Evolutionary conservation across 1,140 invertebrate genomes (phyloP).

Genomic region (Portunus trituberculatus): DNA sequence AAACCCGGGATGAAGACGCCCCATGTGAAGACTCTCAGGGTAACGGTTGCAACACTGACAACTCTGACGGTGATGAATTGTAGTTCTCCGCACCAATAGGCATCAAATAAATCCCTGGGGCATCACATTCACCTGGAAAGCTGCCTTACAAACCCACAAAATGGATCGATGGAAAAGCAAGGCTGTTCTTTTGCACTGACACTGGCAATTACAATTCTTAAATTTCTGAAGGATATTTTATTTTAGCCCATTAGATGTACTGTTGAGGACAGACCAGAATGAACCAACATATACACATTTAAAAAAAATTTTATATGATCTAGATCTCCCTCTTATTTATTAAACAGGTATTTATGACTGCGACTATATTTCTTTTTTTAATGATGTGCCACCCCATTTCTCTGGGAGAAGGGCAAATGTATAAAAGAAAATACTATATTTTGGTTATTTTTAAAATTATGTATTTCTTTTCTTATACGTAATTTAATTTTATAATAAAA

Average conservation of each 20-base stretch:
- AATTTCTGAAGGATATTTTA: background rate
- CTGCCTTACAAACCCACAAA: conserved; percentile 33
- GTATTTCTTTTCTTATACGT: conserved; percentile 14
- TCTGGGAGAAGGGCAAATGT: too few relatives aligned
- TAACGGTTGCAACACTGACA: background rate
- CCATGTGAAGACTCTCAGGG: too few relatives aligned
- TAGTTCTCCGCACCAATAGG: background rate
- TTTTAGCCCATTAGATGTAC: background rate
- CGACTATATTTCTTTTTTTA: background rate
- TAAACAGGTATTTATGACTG: background rate
- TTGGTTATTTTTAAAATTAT: background rate
- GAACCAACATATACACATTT: background rate
- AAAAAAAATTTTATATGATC: background rate
- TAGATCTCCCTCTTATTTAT: background rate
- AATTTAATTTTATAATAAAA: conserved; percentile 8
- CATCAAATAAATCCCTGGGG: background rate
- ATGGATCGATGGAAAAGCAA: background rate
- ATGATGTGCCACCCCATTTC: too few relatives aligned
- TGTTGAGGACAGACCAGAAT: too few relatives aligned
- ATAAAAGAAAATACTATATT: background rate
- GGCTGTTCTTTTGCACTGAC: background rate
- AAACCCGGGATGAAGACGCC: too few relatives aligned
- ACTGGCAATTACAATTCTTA: background rate
- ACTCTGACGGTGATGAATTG: background rate
- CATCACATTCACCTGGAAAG: conserved; percentile 48